Conservation (phyloP, 2,113 vertebrate species). For the Sturnira hondurensis region DNA sequence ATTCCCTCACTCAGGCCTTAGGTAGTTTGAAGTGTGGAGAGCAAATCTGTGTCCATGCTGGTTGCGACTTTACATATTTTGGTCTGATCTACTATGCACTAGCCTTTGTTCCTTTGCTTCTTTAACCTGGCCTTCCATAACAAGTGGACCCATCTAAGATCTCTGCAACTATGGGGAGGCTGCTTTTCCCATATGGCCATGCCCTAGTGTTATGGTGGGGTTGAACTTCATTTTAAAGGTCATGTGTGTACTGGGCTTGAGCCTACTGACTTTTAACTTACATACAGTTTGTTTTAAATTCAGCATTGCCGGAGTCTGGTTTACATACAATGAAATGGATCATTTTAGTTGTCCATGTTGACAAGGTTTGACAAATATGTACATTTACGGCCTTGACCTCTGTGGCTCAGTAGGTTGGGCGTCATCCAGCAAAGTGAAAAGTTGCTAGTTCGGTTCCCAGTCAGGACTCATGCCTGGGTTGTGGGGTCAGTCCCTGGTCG, state of each 20-base stretch:
- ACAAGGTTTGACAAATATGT: slow-evolving; percentile 35
- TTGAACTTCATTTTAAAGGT: slow-evolving; percentile 13
- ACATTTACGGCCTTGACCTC: background rate
- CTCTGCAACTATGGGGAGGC: background rate
- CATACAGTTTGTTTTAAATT: slow-evolving; percentile 4
- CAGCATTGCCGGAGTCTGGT: background rate
- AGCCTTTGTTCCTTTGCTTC: background rate
- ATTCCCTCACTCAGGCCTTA: background rate
- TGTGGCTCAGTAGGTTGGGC: too few species aligned
- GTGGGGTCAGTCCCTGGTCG: too few species aligned
- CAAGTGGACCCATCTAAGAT: background rate
- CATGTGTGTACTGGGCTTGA: background rate
- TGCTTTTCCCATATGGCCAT: background rate
- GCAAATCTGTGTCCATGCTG: background rate
- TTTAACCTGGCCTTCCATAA: background rate
- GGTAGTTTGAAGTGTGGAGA: slow-evolving; percentile 5
- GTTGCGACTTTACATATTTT: slow-evolving; percentile 9
- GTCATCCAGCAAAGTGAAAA: too few species aligned
- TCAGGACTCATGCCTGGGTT: too few species aligned
- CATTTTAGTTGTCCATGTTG: slow-evolving; percentile 24
- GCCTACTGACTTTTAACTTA: background rate
- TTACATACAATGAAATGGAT: slow-evolving; percentile 18
- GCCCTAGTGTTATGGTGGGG: background rate
- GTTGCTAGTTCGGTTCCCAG: too few species aligned
- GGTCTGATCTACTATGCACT: background rate